Base-by-base conservation (phyloP, 2,113 vertebrate species). In the Sciurus niger region DNA sequence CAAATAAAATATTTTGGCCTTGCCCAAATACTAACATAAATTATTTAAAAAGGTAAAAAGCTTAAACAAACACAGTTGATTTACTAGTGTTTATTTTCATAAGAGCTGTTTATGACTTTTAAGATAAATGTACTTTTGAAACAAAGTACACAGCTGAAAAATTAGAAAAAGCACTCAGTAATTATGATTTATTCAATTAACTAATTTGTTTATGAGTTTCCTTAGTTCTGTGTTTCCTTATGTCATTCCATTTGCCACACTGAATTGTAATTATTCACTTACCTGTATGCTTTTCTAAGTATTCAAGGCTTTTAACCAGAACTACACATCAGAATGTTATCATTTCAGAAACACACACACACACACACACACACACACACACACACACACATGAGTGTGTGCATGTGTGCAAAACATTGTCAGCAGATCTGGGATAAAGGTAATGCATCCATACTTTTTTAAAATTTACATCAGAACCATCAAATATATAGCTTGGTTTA, bases 101-200 rank as follows among this genome's bases (percentile, higher is more conserved):
- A 74, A n/a, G 24, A 53, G 12, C 53, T 88, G 6, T 6, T 90
- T 72, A 79, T 63, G 51, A 92, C 40, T 74, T 85, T 60, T 40
- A 63, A 74, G 30, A 60, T 93, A 67, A 53, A 73, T 90, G 22
- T n/a, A 86, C 22, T 83, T 78, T 63, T 51, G 8, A 10, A 87
- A 89, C 14, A 51, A 22, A 58, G 22, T 32, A 25, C 32, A 32
- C 30, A 78, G 40, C 17, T 79, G 53, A 85, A 89, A 70, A 74
- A 40, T 32, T 90, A 17, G 10, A 37, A 68, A 92, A 84, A 40
- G 22, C 30, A 74, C n/a, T 88, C 72, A 72, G 46, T n/a, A 91
- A 88, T 95, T 58, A n/a, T 73, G 18, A 89, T 83, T 82, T 92
- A 89, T 89, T 89, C 58, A 89, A 72, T 89, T 87, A 60, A 73